Evolutionary conservation across 2,113 vertebrate genomes (phyloP).

Genomic region (Labeo rohita): DNA sequence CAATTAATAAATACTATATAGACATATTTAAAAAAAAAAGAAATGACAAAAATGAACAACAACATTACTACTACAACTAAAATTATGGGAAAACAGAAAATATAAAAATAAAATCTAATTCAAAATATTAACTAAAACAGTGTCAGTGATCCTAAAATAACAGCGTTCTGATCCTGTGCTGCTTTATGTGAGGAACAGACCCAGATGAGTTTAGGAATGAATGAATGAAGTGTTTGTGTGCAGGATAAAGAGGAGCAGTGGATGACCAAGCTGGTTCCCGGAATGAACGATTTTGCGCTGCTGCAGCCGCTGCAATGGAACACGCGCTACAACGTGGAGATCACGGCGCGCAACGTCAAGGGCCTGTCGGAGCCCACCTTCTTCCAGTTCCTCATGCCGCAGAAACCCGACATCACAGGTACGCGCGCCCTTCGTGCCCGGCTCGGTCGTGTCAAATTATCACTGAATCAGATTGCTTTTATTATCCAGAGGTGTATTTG

Average conservation of each 20-base stretch:
- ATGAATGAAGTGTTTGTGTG: constrained; percentile 45
- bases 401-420: constrained; percentile 97
- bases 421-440: constrained; percentile 48
- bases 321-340: constrained; percentile 93
- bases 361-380: constrained; percentile 93
- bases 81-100: background rate
- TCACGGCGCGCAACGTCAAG: constrained; percentile 91
- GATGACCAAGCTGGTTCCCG: constrained; percentile 92
- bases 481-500: too few relatives aligned
- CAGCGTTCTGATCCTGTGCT: too few relatives aligned
- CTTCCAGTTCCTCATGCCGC: constrained; percentile 95
- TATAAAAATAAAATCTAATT: background rate
- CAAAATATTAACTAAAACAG: background rate
- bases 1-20: background rate
- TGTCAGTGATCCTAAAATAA: background rate
- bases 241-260: constrained; percentile 97
- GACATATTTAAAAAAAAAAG: background rate
- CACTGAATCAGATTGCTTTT: too few relatives aligned
- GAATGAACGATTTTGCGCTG: constrained; percentile 87
- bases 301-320: constrained; percentile 95
- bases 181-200: too few relatives aligned
- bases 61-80: background rate
- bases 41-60: background rate
- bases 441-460: too few relatives aligned
- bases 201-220: too few relatives aligned